Evolutionary conservation across 1,140 invertebrate genomes (phyloP).

Genomic region (Scaptomyza pallida): DNA sequence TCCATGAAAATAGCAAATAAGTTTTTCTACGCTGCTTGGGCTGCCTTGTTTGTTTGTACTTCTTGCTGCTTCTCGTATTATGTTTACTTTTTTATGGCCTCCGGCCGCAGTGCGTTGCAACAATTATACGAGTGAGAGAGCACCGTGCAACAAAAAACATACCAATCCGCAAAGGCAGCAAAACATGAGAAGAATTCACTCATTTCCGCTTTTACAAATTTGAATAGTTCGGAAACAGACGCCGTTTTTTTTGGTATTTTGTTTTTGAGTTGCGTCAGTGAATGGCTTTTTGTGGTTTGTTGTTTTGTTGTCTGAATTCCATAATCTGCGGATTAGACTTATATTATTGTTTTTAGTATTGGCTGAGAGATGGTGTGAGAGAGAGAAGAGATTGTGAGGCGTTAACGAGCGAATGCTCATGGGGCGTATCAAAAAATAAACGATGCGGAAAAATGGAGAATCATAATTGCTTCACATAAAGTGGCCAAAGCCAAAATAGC

Average conservation of each 20-base stretch:
- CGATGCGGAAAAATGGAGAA: conserved; percentile 45
- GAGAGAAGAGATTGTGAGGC: conserved; percentile 9
- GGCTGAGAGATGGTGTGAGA: neutral
- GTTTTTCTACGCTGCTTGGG: conserved; percentile 58
- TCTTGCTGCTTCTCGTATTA: conserved; percentile 37
- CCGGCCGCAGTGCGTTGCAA: conserved; percentile 73
- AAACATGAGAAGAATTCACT: conserved; percentile 65
- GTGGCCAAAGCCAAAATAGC: conserved; percentile 9
- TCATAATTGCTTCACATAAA: conserved; percentile 39
- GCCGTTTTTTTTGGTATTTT: conserved; percentile 30
- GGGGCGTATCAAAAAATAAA: conserved; percentile 30
- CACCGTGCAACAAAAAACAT: conserved; percentile 44
- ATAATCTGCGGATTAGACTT: conserved; percentile 65
- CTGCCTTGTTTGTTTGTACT: neutral
- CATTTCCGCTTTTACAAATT: conserved; percentile 67
- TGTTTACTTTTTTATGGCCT: conserved; percentile 77
- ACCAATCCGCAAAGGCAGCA: conserved; percentile 47
- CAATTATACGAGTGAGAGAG: conserved; percentile 76
- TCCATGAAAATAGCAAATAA: conserved; percentile 81
- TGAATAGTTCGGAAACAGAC: conserved; percentile 33
- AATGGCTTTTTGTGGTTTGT: conserved; percentile 47
- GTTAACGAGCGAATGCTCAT: conserved; percentile 57
- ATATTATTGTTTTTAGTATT: conserved; percentile 43
- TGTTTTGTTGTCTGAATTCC: conserved; percentile 65
- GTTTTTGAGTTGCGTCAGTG: no score